Evolutionary conservation across 2,797 vertebrate genomes (phyloP), one percentile per base, ranked within the genome.

Genomic region (Alectoris magna): DNA sequence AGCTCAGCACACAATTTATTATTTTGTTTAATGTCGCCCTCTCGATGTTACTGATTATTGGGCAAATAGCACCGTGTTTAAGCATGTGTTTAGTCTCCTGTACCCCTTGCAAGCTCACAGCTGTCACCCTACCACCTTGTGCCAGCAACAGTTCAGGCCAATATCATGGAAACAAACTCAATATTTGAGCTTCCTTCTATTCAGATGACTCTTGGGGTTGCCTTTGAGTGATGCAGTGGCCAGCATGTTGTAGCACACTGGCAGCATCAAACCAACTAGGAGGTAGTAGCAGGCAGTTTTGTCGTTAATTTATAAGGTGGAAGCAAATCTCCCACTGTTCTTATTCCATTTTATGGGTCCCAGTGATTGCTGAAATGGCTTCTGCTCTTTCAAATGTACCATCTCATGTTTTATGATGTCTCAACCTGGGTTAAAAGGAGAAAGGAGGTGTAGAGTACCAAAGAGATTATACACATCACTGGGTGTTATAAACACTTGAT

Each of bases 1-100:
- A 96, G 96, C 93, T 96, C 93, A 94, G 94, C 96, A 90, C 81
- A 95, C 95, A 76, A 98, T 97, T 97, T 96, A 88, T 97, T 97
- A 97, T 95, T 95, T 95, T 96, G 90, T 84, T 95, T 96, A 93
- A 97, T 97, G 93, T 94, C 19, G 0, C 68, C 93, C 89, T 84
- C 94, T 96, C n/a, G 62, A 51, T 73, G 78, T 95, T 96, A 93
- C 90, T 66, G 95, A 96, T 96, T 91, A 92, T 92, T 94, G 95
- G 93, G 86, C 90, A 93, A 82, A 85, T 62, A 79, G 92, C 2
- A 0, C 75, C 36, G 0, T 91, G 94, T 96, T 97, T 97, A 97
- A 97, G 76, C 96, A 97, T 97, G 96, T 97, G 92, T 89, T 97
- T 96, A 97, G 91, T 15, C 4, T 6, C 56, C 77, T 87, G 75